Base-by-base conservation (phyloP, 1,140 invertebrate genomes). In the Danaus plexippus region DNA sequence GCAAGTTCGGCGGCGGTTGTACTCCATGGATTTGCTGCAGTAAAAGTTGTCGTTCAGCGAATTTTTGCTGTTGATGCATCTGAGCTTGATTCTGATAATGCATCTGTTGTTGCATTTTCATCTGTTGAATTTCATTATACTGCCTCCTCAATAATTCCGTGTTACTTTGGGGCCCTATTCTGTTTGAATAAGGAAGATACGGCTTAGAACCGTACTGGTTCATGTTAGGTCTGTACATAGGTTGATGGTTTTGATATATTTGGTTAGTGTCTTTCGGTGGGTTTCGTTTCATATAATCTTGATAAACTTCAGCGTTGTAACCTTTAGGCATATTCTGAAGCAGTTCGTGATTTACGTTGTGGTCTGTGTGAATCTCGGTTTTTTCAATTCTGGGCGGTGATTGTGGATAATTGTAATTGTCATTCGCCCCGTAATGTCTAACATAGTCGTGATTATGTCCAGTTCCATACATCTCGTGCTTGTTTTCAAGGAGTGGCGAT, bases 101-200 rank as follows among this genome's bases (percentile, higher is more conserved):
- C 54, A 90, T 64, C 62, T 90, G 89, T 32, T 89, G 89, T 59
- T 90, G 89, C 64, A 90, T 74, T 71, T 90, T 90, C 84, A 89
- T 89, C 67, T 90, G 89, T 67, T 90, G 89, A 58, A 90, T 74
- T 71, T 90, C 89, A 60, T 89, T 89, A 55, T 90, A 90, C 61
- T 90, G 89, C 47, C 86, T 80, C 64, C 89, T 80, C 61, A 90
- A 73, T 42, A 89, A 69, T 47, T 88, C 88, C 8, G 89, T 88
- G 13, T 89, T 89, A 75, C 89, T 88, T 40, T 86, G 84, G 10
- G 77, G 76, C 55, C 80, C 88, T 74, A 87, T 84, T 72, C 85
- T 77, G 76, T 73, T 88, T 9, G 84, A 83, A 66, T 87, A 87
- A 22, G 85, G 85, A 51, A 87, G 70, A 61, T 88, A 88, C 52